These are phyloP conservation scores for Drosophila persimilis DNA, from an alignment of 1,140 invertebrate genomes.

Conservation along the genomic window DNA sequence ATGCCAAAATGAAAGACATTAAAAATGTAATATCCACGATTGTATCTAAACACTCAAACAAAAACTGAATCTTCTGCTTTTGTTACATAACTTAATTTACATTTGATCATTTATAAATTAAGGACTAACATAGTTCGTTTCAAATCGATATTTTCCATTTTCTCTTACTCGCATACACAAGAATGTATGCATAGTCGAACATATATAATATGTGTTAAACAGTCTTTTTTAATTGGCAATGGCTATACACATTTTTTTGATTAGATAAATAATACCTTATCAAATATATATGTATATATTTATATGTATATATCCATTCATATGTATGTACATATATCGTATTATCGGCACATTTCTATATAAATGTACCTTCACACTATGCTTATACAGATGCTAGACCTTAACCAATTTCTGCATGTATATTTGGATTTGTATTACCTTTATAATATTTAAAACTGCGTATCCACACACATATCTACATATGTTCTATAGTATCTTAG, in stretches of 20 bases:
- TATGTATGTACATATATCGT: constrained; percentile 17
- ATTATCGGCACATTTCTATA: no score
- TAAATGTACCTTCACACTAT: no score
- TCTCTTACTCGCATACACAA: constrained; percentile 6
- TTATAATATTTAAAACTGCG: no score
- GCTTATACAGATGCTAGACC: no score
- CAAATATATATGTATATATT: constrained; percentile 7
- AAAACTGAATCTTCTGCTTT: no score
- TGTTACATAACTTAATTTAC: background rate
- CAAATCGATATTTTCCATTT: constrained; percentile 15
- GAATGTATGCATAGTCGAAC: constrained; percentile 17
- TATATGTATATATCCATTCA: constrained; percentile 6
- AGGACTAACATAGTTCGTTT: constrained; percentile 22
- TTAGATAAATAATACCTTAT: constrained; percentile 36
- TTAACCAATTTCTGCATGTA: no score
- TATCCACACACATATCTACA: background rate
- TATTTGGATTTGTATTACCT: no score
- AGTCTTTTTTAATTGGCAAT: constrained; percentile 75
- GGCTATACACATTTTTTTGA: constrained; percentile 55
- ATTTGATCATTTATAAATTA: constrained; percentile 12
- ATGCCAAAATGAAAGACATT: background rate
- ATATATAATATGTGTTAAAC: constrained; percentile 56
- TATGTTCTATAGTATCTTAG: constrained; percentile 14
- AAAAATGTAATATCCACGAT: background rate
- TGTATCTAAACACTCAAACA: no score